Evolutionary conservation across 2,113 vertebrate species (phyloP).

Genomic region (Epinephelus moara): DNA sequence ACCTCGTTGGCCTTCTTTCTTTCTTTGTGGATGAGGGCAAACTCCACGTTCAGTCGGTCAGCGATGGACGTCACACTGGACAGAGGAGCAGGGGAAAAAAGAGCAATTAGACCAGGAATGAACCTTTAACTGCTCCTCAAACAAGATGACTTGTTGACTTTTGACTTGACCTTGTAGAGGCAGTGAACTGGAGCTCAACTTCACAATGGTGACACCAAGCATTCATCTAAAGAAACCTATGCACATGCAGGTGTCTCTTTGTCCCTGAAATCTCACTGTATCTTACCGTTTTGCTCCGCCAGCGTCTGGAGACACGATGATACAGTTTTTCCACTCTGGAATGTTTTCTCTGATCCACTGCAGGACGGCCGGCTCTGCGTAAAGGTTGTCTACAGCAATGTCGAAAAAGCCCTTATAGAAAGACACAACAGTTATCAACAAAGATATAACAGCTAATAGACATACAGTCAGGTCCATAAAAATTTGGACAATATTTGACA

Average conservation of each 20-base stretch:
- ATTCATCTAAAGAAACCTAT: not conserved
- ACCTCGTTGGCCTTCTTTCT: conserved; percentile 97
- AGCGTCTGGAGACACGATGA: conserved; percentile 95
- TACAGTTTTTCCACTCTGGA: conserved; percentile 92
- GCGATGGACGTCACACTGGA: conserved; percentile 95
- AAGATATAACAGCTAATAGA: no score
- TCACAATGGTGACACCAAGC: not conserved
- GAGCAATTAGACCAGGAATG: not conserved
- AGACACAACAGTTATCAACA: not conserved
- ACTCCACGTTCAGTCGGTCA: conserved; percentile 95
- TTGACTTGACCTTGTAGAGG: not conserved
- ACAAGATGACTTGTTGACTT: not conserved
- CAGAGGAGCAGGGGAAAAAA: not conserved
- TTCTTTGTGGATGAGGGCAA: conserved; percentile 97
- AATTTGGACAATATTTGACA: no score
- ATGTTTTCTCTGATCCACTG: conserved; percentile 97
- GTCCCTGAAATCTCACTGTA: fast-evolving
- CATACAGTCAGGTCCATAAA: no score
- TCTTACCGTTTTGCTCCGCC: conserved; percentile 95
- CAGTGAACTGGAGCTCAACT: not conserved
- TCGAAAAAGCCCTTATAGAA: conserved; percentile 92
- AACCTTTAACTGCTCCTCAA: not conserved
- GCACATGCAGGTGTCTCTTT: no score
- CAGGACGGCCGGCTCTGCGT: conserved; percentile 94
- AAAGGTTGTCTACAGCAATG: conserved; percentile 96